Evolutionary conservation across 2,888 invertebrate genomes (phyloP).

Genomic region (Arrhopalites spinosus): DNA sequence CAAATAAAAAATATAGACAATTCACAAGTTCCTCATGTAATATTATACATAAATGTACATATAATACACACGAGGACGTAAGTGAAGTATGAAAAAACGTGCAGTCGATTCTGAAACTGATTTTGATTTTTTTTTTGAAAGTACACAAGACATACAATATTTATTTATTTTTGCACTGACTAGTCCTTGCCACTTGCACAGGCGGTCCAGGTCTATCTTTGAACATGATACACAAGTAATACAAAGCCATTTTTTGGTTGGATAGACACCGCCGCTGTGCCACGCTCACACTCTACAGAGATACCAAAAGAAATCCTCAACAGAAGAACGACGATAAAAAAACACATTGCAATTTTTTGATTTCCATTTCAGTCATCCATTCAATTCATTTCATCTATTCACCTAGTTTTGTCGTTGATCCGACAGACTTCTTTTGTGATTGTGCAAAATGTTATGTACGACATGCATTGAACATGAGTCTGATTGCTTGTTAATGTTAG

Average conservation of each 20-base stretch:
- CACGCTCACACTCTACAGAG: neutral
- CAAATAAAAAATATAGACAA: too few species aligned
- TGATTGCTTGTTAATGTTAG: neutral
- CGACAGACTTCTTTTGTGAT: conserved; percentile 7
- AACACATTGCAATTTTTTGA: neutral
- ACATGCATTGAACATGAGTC: neutral
- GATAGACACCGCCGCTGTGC: too few species aligned
- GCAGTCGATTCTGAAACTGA: too few species aligned
- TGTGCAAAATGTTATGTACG: neutral
- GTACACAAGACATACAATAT: too few species aligned
- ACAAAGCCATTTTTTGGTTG: too few species aligned
- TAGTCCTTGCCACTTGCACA: neutral
- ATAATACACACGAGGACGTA: too few species aligned
- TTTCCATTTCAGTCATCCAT: neutral
- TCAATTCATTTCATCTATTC: neutral
- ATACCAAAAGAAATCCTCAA: neutral
- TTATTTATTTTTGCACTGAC: neutral
- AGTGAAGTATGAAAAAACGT: too few species aligned
- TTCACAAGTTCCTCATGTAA: too few species aligned
- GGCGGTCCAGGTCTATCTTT: neutral
- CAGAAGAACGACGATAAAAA: neutral
- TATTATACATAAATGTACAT: too few species aligned
- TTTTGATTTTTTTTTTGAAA: too few species aligned
- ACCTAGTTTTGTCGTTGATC: neutral
- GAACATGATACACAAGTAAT: neutral